phyloP scores from a whole-genome alignment of 64 coral and sea anemone species.

The Acropora tenuis region DNA sequence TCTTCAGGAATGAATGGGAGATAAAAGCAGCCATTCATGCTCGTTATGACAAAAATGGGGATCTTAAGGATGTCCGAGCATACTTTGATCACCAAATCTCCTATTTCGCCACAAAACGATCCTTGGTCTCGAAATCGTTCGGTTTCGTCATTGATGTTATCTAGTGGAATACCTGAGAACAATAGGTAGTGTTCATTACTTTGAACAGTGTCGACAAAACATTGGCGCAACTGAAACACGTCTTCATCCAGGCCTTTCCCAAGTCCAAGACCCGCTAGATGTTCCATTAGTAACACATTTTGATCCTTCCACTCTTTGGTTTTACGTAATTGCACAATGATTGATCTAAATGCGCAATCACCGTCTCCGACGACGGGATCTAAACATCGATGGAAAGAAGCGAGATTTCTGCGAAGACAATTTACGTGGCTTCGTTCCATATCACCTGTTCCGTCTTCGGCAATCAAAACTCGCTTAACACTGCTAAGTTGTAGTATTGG shows the following conservation, averaged over 20 bases:
- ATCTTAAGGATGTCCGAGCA: conserved; percentile 32
- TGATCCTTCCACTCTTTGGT: neutral
- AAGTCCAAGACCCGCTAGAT: conserved; percentile 12
- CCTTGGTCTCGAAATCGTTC: conserved; percentile 46
- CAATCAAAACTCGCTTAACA: neutral
- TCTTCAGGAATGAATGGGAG: conserved; percentile 45
- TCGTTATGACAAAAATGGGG: conserved; percentile 27
- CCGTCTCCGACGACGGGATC: conserved; percentile 5
- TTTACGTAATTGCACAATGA: neutral
- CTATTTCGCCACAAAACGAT: conserved; percentile 35
- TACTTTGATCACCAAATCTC: conserved; percentile 47
- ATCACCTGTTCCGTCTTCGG: neutral
- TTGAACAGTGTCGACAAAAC: conserved; percentile 38
- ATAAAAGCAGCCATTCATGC: neutral
- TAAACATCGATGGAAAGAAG: neutral
- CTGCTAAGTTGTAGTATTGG: neutral
- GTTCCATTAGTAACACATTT: neutral
- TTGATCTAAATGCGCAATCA: conserved; percentile 6
- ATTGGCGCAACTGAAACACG: conserved; percentile 1
- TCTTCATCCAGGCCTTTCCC: neutral
- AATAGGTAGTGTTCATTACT: conserved; percentile 46
- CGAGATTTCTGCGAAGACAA: neutral
- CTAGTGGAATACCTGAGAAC: neutral
- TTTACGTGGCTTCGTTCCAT: neutral
- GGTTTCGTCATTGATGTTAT: conserved; percentile 2